Evolutionary conservation across 2,888 invertebrate genomes (phyloP), one percentile per base, ranked within the genome.

Genomic region (Amphipyra berbera): DNA sequence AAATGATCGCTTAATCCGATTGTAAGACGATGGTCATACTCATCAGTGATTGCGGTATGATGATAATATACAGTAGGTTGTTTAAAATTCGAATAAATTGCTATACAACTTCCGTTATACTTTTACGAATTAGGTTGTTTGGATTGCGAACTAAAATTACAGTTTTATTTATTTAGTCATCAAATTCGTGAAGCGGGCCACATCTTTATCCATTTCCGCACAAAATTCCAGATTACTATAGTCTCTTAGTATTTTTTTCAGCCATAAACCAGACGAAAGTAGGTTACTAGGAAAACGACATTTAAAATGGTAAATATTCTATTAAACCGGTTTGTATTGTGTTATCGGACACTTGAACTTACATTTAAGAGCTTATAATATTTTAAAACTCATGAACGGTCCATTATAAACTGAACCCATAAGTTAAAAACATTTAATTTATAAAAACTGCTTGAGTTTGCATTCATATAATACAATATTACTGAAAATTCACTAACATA

Each of bases 1-100:
- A 72, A 73, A 76, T 73, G 75, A 72, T 78, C 68, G 61, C 66
- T 53, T 81, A 82, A 78, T 73, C 76, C 79, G 75, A 76, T 72
- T 76, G 61, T 79, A 75, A 69, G 55, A 69, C 57, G 72, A 68
- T 69, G 46, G 63, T 30, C 41, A 42, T 71, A 78, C 40, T 76
- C 61, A 50, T 56, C 73, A 59, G 58, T 78, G 82, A 84, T 84
- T 82, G 75, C 76, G 72, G 75, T 50, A 55, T 73, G 73, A 72
- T 72, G 71, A 78, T 80, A 77, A 64, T 73, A 63, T 55, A 63
- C 64, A 64, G 66, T 73, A 74, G 61, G 63, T 50, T 46, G 60
- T 60, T 61, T 50, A 65, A 47, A 45, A 64, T 53, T 60, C 60
- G 58, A 7, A 42, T 61, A 53, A 52, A 52, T 61, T 44, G 21